These are phyloP conservation scores for Palaemon carinicauda DNA, from an alignment of 1,140 invertebrate species.

Conservation along the genomic window DNA sequence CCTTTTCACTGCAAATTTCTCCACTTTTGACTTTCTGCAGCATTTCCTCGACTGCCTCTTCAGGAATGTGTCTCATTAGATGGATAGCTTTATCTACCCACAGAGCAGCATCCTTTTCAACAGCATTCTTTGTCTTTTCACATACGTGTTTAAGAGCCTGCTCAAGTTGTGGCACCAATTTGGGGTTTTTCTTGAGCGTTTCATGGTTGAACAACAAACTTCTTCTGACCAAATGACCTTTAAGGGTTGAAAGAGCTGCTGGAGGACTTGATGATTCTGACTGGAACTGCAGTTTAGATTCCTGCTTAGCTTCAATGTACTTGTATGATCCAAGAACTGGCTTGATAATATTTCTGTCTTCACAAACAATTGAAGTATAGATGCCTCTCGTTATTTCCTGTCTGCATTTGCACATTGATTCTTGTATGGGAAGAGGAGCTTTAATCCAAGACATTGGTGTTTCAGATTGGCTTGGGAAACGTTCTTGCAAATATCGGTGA, in stretches of 20 bases:
- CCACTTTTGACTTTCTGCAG: constrained; percentile 1
- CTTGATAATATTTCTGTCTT: constrained; percentile 43
- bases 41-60: constrained; percentile 3
- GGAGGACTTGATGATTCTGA: background rate
- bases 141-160: constrained; percentile 1
- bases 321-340: constrained; percentile 33
- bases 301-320: constrained; percentile 36
- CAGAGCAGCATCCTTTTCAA: constrained; percentile 17
- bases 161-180: constrained; percentile 24
- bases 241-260: background rate
- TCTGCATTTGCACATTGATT: constrained; percentile 34
- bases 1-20: background rate
- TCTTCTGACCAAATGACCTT: background rate
- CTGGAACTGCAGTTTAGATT: constrained; percentile 19
- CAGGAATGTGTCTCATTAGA: constrained; percentile 21
- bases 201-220: constrained; percentile 19
- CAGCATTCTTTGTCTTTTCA: constrained; percentile 2
- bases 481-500: constrained; percentile 40
- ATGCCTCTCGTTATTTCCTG: constrained; percentile 47
- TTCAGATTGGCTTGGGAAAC: constrained; percentile 34
- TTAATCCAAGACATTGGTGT: constrained; percentile 31
- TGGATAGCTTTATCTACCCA: constrained; percentile 23
- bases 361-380: constrained; percentile 26
- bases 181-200: constrained; percentile 16
- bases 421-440: constrained; percentile 38